Evolutionary conservation across 2,113 vertebrate species (phyloP), one percentile per base, ranked within the genome.

Genomic region (Sigmodon hispidus): DNA sequence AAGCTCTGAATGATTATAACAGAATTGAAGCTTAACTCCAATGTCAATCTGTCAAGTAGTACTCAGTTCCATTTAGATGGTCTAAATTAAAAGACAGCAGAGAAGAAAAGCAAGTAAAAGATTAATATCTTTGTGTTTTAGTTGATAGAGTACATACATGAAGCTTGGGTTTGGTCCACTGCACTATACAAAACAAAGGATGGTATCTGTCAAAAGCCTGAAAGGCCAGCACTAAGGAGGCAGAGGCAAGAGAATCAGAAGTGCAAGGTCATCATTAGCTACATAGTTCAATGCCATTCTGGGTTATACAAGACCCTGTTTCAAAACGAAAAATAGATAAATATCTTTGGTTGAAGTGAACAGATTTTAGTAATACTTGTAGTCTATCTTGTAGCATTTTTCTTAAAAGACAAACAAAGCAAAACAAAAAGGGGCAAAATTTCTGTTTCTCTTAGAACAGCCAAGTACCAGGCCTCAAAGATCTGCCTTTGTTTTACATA

Each of bases 401-500:
- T 21, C 29, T 65, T 43, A 83, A 57, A 61, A 83, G 40, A 36
- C 26, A 59, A 81, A 40, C 55, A 83, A 59, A 83, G 29, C 22
- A 15, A 59, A 48, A 81, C 19, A 57, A 55, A 92, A 73, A 70
- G 8, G 40, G 0, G n/a, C 8, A 2, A 24, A 31, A 43, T 73
- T 90, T 90, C 43, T 55, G 3, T 87, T 91, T 93, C 36, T 72
- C 67, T n/a, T 40, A 45, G 43, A 89, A 36, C 72, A n/a, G 48
- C 45, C 26, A 94, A 73, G 45, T 76, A 59, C 2, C 72, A 65
- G 57, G 36, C 40, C 22, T 52, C 77, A 92, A 81, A 59, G 22
- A 63, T 61, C n/a, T 89, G 57, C 90, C 83, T 94, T 94, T 95
- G 50, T 97, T 98, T 95, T 34, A 94, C 57, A 73, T 31, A 16